A percentile compares a stretch with the other conserved stretches of the same genome.
These are phyloP conservation scores for Megaceryle maxima DNA, from an alignment of 2,113 vertebrate species.

Conservation along the genomic window DNA sequence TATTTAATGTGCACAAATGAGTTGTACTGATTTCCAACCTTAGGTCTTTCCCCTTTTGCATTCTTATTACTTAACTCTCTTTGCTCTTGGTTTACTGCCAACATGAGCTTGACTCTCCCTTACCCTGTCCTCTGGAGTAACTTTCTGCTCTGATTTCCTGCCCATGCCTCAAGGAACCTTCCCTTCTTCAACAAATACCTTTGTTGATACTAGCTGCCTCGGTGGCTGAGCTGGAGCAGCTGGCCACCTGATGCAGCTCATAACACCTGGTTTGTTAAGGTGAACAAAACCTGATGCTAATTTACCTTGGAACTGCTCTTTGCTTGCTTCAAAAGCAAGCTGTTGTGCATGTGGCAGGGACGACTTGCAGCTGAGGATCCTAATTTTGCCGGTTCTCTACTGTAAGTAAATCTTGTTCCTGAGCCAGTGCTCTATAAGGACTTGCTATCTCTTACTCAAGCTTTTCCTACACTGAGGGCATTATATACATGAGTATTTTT, in stretches of 20 bases:
- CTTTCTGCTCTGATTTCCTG: background rate
- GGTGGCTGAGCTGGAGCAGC: background rate
- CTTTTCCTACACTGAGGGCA: background rate
- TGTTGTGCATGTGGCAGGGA: background rate
- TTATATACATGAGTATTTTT: background rate
- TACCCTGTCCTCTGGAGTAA: accelerated
- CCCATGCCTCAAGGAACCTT: background rate
- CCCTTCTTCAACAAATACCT: background rate
- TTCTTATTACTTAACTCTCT: background rate
- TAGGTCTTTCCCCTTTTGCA: background rate
- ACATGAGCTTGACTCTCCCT: accelerated
- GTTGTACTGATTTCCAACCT: background rate
- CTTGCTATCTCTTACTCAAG: background rate
- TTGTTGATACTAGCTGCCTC: background rate
- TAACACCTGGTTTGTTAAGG: background rate
- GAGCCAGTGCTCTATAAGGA: background rate
- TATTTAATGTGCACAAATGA: accelerated
- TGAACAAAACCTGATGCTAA: background rate
- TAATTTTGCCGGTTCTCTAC: background rate
- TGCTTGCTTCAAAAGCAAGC: background rate
- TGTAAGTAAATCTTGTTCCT: background rate
- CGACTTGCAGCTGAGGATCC: background rate
- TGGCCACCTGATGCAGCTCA: background rate
- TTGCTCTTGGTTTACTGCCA: background rate
- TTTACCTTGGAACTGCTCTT: background rate